Percentiles rank a stretch among this genome's conserved stretches.
phyloP scores from a whole-genome alignment of 2,888 invertebrate genomes.

The Clunio marinus region DNA sequence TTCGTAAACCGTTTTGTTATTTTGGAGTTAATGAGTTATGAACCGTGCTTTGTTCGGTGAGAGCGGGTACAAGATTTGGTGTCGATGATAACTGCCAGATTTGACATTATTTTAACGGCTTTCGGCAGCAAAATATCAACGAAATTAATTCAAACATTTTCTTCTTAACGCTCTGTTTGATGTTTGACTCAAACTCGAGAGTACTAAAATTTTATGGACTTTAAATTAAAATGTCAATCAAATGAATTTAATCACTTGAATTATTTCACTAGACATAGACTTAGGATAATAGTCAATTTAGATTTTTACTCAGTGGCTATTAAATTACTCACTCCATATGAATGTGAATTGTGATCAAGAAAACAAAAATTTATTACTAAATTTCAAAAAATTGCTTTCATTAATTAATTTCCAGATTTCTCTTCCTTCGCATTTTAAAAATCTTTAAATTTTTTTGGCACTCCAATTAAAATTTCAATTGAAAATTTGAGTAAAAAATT shows the following conservation, averaged over 20 bases:
- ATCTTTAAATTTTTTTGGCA: no score
- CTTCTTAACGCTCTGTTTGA: not conserved
- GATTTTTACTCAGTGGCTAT: no score
- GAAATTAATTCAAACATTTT: conserved; percentile 1
- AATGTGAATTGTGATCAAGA: not conserved
- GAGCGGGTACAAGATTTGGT: conserved; percentile 16
- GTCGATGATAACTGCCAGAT: conserved; percentile 21
- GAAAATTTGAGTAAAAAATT: no score
- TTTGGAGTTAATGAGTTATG: conserved; percentile 33
- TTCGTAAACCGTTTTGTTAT: conserved; percentile 23
- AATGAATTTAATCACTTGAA: conserved; percentile 11
- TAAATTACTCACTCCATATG: no score
- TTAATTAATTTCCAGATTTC: conserved; percentile 9
- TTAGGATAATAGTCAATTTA: no score
- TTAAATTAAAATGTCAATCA: conserved; percentile 34
- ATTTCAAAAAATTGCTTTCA: not conserved
- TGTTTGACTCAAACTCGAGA: no score
- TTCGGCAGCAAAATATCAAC: not conserved
- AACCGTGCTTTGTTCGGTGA: not conserved
- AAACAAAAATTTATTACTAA: no score
- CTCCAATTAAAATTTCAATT: no score
- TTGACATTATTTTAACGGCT: conserved; percentile 35
- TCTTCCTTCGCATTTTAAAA: no score
- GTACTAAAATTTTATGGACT: conserved; percentile 14
- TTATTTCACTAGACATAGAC: no score